A percentile compares a stretch with the other conserved stretches of the same genome.
Conservation (phyloP, 2,888 invertebrate species). For the Hemaris fuciformis region DNA sequence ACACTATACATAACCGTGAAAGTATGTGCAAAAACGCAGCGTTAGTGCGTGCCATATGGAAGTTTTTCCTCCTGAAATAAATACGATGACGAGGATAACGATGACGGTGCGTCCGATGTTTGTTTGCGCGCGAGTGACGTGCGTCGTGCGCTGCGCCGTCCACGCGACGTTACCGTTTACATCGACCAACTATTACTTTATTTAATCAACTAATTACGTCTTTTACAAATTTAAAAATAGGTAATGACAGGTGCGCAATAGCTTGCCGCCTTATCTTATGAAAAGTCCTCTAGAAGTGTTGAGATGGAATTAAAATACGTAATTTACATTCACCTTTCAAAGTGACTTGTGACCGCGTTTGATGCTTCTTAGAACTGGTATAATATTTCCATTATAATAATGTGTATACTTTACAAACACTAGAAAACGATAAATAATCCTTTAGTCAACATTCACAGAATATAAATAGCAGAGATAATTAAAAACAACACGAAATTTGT, state of each 20-base stretch:
- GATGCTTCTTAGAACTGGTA: background rate
- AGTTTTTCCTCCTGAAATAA: constrained; percentile 22
- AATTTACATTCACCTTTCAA: background rate
- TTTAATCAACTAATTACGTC: background rate
- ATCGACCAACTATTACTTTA: background rate
- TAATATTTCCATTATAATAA: background rate
- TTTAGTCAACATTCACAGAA: no score
- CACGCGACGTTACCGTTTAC: background rate
- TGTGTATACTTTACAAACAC: no score
- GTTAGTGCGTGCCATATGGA: constrained; percentile 1
- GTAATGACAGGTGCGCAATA: background rate
- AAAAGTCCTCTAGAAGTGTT: background rate
- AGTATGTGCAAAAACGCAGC: background rate
- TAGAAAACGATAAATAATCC: no score
- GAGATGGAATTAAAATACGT: background rate
- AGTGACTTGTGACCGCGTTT: background rate
- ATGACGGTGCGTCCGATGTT: constrained; percentile 26
- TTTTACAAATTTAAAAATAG: background rate
- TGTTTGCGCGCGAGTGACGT: constrained; percentile 30
- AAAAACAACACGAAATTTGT: background rate
- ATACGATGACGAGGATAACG: constrained; percentile 28
- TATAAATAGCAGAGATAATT: background rate
- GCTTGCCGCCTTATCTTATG: background rate
- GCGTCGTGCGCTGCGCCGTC: background rate
- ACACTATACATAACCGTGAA: background rate